These are phyloP conservation scores for Halcyon malimbica DNA, from an alignment of 2,113 vertebrate species.

Conservation along the genomic window DNA sequence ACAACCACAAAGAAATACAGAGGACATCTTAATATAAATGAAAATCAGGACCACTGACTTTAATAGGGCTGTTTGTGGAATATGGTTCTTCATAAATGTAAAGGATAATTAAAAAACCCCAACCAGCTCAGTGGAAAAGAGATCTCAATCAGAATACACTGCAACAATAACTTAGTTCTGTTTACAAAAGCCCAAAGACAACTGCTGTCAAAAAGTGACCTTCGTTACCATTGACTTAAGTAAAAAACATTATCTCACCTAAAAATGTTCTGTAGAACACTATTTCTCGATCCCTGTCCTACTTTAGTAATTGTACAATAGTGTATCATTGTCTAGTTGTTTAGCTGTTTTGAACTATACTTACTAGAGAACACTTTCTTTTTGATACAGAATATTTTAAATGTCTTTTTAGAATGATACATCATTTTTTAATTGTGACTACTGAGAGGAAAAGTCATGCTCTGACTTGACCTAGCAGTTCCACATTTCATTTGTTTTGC, in stretches of 20 bases:
- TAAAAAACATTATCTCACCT: background rate
- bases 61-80: background rate
- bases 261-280: background rate
- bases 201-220: background rate
- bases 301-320: background rate
- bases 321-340: background rate
- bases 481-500: slow-evolving; percentile 14
- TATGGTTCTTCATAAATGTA: background rate
- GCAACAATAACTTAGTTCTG: background rate
- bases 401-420: background rate
- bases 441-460: background rate
- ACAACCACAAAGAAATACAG: background rate
- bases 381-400: background rate
- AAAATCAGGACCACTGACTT: background rate
- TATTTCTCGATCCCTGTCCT: background rate
- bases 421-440: background rate
- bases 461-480: background rate
- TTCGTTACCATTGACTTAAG: background rate
- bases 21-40: background rate
- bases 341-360: background rate
- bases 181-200: background rate
- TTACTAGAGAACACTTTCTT: background rate
- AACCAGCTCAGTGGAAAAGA: background rate
- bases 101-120: background rate
- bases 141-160: background rate